Percentiles rank a stretch among this genome's conserved stretches.
Evolutionary conservation across 64 coral and sea anemone genomes (phyloP).

Genomic region (Dendrophyllia cribrosa): DNA sequence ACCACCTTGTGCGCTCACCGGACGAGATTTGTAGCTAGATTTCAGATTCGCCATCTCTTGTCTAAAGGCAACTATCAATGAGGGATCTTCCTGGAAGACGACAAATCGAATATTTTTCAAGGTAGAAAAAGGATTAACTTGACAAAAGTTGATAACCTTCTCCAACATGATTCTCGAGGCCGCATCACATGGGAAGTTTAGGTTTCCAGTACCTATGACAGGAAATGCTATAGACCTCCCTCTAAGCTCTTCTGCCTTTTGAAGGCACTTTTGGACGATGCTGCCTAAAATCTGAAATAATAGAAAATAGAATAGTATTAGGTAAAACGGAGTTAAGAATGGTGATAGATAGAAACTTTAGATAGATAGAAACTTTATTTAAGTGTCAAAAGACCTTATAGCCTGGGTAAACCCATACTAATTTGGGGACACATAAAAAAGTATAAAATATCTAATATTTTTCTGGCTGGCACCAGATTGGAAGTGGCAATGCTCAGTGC

Average conservation of each 20-base stretch:
- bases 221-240: slow-evolving; percentile 77
- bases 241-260: slow-evolving; percentile 34
- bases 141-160: slow-evolving; percentile 40
- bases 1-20: background rate
- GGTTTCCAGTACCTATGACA: slow-evolving; percentile 68
- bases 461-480: no score
- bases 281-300: slow-evolving; percentile 37
- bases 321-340: background rate
- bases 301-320: background rate
- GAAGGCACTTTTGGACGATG: slow-evolving; percentile 58
- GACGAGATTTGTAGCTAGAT: background rate
- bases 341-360: no score
- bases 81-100: slow-evolving; percentile 55
- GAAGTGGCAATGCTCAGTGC: no score
- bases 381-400: no score
- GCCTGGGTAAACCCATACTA: no score
- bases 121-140: background rate
- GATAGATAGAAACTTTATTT: no score
- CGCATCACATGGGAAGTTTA: slow-evolving; percentile 45
- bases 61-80: slow-evolving; percentile 43
- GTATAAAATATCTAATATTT: no score
- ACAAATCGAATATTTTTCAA: slow-evolving; percentile 69
- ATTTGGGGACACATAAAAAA: no score
- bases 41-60: slow-evolving; percentile 48
- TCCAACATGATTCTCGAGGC: slow-evolving; percentile 60